A percentile compares a stretch with the other conserved stretches of the same genome.
Conservation (phyloP, 2,888 invertebrate species). For the Caenorhabditis wallacei region DNA sequence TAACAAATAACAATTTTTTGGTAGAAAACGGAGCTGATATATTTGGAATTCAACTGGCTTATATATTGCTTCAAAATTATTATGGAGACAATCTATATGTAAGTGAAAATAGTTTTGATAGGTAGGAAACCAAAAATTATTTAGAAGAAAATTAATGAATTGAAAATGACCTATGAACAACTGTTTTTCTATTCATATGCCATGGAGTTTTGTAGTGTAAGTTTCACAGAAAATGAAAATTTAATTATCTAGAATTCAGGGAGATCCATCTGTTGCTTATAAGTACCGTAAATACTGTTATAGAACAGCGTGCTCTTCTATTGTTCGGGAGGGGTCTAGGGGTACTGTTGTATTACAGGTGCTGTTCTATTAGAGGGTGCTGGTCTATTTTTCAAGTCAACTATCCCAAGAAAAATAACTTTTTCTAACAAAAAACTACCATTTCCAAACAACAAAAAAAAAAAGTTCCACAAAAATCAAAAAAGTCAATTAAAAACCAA, state of each 20-base stretch:
- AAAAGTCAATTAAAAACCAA: too few species aligned
- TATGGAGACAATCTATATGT: background rate
- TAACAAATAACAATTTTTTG: background rate
- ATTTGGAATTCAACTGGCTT: background rate
- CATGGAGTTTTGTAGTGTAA: background rate
- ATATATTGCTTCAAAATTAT: background rate
- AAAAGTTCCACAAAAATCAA: too few species aligned
- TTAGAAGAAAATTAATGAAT: background rate
- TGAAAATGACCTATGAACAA: background rate
- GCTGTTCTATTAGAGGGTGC: too few species aligned
- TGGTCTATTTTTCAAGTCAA: too few species aligned
- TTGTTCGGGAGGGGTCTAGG: too few species aligned
- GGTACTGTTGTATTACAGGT: too few species aligned
- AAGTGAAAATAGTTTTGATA: background rate
- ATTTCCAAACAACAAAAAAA: too few species aligned
- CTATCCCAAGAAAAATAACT: too few species aligned
- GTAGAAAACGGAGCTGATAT: constrained; percentile 16
- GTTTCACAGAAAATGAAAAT: background rate
- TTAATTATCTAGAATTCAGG: background rate
- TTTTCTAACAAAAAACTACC: too few species aligned
- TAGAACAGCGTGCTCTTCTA: too few species aligned
- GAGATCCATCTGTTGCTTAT: background rate
- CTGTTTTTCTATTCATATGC: constrained; percentile 12
- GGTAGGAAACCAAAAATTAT: background rate
- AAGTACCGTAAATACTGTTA: too few species aligned